phyloP scores from a whole-genome alignment of 1,140 invertebrate species.

The Temnothorax nylanderi region DNA sequence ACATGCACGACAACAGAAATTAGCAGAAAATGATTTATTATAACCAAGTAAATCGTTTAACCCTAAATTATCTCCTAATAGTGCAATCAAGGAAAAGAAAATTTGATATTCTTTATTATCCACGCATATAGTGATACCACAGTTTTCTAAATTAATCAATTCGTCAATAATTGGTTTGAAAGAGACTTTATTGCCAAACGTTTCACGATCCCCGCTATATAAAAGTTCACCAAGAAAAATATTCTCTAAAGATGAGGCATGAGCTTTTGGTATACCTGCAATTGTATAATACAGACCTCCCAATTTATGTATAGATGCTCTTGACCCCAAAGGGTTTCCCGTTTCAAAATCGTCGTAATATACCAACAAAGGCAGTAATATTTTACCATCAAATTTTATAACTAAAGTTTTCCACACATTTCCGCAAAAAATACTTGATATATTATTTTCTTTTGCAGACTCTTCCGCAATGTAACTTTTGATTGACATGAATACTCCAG shows the following conservation, averaged over 20 bases:
- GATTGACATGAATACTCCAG: not conserved
- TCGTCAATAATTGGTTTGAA: not conserved
- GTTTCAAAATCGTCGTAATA: not conserved
- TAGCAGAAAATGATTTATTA: not conserved
- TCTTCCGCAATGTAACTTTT: not conserved
- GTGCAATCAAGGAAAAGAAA: not conserved
- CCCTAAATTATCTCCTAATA: constrained; percentile 2
- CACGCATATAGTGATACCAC: not conserved
- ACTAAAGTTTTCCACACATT: not conserved
- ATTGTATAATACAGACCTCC: not conserved
- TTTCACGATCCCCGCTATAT: not conserved
- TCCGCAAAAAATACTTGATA: not conserved
- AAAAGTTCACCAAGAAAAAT: not conserved
- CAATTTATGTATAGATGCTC: not conserved
- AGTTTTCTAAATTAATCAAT: not conserved
- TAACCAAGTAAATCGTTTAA: not conserved
- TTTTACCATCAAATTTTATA: not conserved
- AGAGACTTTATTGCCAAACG: not conserved
- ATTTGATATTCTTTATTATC: constrained; percentile 2
- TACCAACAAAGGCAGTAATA: not conserved
- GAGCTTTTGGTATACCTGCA: not conserved
- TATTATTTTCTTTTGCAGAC: not conserved
- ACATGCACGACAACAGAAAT: constrained; percentile 3
- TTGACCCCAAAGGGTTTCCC: not conserved
- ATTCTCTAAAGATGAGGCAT: not conserved